These are phyloP conservation scores for Regulus satrapa DNA, from an alignment of 2,113 vertebrate species.

Conservation along the genomic window DNA sequence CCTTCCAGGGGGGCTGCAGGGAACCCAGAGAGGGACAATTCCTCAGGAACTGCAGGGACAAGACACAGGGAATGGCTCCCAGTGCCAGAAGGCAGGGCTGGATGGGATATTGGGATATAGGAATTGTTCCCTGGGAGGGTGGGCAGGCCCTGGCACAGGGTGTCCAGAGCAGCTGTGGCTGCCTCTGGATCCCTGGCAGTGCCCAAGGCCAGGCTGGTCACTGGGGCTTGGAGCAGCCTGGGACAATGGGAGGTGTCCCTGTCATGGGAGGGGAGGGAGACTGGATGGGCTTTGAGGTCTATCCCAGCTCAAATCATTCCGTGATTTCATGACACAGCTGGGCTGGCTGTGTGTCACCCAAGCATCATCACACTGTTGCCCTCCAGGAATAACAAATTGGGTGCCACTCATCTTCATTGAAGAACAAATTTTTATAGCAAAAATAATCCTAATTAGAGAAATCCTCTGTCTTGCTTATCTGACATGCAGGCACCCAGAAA, in stretches of 20 bases:
- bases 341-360: neutral
- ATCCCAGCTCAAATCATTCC: neutral
- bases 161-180: neutral
- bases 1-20: neutral
- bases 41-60: neutral
- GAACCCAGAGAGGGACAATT: neutral
- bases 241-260: neutral
- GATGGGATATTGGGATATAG: neutral
- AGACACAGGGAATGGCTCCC: neutral
- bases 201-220: neutral
- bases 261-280: too few species aligned
- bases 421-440: neutral
- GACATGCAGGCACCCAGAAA: neutral
- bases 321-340: neutral
- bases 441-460: neutral
- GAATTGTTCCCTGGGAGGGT: neutral
- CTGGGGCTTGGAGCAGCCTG: neutral
- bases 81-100: neutral
- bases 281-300: rapidly evolving
- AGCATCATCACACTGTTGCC: neutral
- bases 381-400: neutral
- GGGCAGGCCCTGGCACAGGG: neutral
- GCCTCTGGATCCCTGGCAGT: neutral
- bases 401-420: neutral
- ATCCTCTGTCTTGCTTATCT: neutral